Evolutionary conservation across 1,140 invertebrate species (phyloP), one percentile per base, ranked within the genome.

Genomic region (Megalonaias nervosa): DNA sequence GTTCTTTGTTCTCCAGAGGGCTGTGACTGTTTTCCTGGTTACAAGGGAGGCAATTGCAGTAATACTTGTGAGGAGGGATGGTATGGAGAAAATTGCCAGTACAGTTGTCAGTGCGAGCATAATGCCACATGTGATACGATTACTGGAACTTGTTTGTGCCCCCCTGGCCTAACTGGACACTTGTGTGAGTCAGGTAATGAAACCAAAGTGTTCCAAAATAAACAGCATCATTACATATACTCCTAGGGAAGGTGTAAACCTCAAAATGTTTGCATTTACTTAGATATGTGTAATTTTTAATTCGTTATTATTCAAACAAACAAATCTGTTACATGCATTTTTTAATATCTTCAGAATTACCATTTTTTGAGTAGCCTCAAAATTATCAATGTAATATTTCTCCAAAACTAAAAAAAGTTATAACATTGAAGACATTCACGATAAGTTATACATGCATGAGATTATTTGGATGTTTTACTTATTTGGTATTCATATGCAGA

Each of bases 31-130:
- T 57, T 67, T n/a, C 64, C 70, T 68, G 76, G 76, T 73, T 73
- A 60, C 71, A 57, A 73, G 67, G 76, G 76, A 55, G 66, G 74
- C 1, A 23, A 73, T 26, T 78, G 76, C 69, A 58, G 64, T 17
- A 13, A 26, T 85, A 85, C 70, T 68, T 99, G 97, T 89, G 93
- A 94, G 0, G 88, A 93, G 21, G 94, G 94, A 13, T 94, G 92
- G 62, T 98, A 93, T 89, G 97, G 97, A 17, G 81, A 93, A 26
- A 94, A 95, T 81, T 98, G 97, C 86, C 89, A 92, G 38, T 88
- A 92, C 69, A 91, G 91, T 65, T 98, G 97, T 83, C 89, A 88
- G 38, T 99, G 97, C 89, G 86, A 93, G 87, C 95, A 97, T 90
- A 94, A 93, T 66, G 88, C 78, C 11, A 68, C 70, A n/a, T 90